These are phyloP conservation scores for Drosophila pseudoobscura DNA, from an alignment of 1,140 invertebrate species.

Conservation along the genomic window DNA sequence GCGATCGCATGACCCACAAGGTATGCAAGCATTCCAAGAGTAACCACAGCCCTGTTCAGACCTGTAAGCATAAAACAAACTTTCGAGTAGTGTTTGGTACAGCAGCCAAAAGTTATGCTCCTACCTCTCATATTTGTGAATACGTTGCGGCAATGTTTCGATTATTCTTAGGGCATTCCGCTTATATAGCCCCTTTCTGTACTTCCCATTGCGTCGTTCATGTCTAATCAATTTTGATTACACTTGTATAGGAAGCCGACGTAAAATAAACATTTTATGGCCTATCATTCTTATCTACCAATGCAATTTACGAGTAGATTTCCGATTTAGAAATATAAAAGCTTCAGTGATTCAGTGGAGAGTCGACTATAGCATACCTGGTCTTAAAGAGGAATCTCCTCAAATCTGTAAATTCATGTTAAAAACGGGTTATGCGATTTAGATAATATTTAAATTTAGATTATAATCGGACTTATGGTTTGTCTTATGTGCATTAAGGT, in stretches of 20 bases:
- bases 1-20: background rate
- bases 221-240: conserved; percentile 20
- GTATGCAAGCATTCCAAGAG: conserved; percentile 7
- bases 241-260: conserved; percentile 4
- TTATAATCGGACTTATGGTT: too few relatives aligned
- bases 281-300: conserved; percentile 11
- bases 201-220: conserved; percentile 1
- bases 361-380: too few relatives aligned
- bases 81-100: background rate
- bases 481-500: too few relatives aligned
- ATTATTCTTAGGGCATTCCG: background rate
- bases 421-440: too few relatives aligned
- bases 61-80: background rate
- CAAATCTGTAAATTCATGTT: too few relatives aligned
- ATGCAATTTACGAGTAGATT: conserved; percentile 3
- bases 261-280: background rate
- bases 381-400: too few relatives aligned
- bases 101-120: background rate
- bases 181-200: conserved; percentile 29
- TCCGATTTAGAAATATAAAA: too few relatives aligned
- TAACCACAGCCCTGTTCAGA: background rate
- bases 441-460: too few relatives aligned
- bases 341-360: too few relatives aligned
- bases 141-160: background rate
- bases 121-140: conserved; percentile 30